Base-by-base conservation (phyloP, 2,888 invertebrate genomes). In the Ectemnius cavifrons region DNA sequence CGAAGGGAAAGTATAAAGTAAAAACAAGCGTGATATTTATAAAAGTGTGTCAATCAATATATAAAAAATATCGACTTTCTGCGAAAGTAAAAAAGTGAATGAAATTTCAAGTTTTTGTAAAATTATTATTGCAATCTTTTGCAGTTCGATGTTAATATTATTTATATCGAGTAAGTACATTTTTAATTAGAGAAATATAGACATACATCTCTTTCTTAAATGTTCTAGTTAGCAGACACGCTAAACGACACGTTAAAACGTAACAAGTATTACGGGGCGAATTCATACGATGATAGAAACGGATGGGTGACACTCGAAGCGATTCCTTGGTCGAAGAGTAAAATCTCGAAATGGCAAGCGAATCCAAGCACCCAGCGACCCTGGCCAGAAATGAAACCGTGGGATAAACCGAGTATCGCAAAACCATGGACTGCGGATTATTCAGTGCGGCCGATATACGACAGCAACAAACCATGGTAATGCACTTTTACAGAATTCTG, bases 241-340 rank as follows among this genome's bases (percentile, higher is more conserved):
- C 68, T 88, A 14, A 89, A 89, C 81, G 90, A 91, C 73, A 88
- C 89, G 2, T 46, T 82, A 6, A 89, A 91, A 70, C 83, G 89
- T 69, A 90, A 90, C 80, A 90, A 90, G 71, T 89, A 88, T 67
- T 88, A 85, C 64, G 84, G 84, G 3, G 92, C 93, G 74, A 93
- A 93, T 84, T 93, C 94, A 0, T 93, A 92, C 77, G 94, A 95
- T 71, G 94, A 95, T 79, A 93, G 94, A 84, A 94, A 94, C 69
- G 95, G 95, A 0, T 96, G 96, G 96, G 95, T 96, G 0, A 94
- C 95, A 0, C 89, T 96, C 68, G 96, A 96, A 79, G 95, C 94
- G 4, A 93, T 96, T 4, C 95, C 96, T 0, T 96, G 96, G 96
- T 95, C 95, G 0, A 93, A 95, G 13, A 95, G 95, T 81, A 95